These are phyloP conservation scores for Hemichromis elongatus DNA, from an alignment of 2,113 vertebrate species.

Conservation along the genomic window DNA sequence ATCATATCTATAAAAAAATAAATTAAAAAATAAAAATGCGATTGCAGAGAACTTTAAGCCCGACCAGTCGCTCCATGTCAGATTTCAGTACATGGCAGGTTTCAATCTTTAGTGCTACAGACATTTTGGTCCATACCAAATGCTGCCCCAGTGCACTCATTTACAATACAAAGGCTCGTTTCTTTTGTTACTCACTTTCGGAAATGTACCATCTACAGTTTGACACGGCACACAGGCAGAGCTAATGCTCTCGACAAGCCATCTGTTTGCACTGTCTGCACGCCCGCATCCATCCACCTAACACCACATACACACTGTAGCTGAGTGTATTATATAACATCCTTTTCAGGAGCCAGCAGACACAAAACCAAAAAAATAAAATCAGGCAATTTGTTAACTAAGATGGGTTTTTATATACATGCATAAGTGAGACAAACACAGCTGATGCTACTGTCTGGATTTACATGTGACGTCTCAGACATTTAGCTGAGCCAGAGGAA, in stretches of 20 bases:
- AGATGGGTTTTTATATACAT: background rate
- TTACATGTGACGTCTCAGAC: background rate
- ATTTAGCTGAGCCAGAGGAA: background rate
- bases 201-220: background rate
- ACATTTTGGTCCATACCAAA: background rate
- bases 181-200: background rate
- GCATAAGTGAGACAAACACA: background rate
- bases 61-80: background rate
- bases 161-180: background rate
- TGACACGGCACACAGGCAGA: background rate
- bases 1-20: background rate
- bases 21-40: background rate
- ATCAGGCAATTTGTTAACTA: background rate
- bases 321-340: background rate
- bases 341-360: background rate
- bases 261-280: constrained; percentile 22
- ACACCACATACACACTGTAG: background rate
- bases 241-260: background rate
- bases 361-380: background rate
- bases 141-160: background rate
- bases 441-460: background rate
- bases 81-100: background rate
- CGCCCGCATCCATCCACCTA: background rate
- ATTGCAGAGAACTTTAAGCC: background rate
- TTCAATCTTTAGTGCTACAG: background rate